Evolutionary conservation across 1,140 invertebrate genomes (phyloP).

Genomic region (Cotesia typhae): DNA sequence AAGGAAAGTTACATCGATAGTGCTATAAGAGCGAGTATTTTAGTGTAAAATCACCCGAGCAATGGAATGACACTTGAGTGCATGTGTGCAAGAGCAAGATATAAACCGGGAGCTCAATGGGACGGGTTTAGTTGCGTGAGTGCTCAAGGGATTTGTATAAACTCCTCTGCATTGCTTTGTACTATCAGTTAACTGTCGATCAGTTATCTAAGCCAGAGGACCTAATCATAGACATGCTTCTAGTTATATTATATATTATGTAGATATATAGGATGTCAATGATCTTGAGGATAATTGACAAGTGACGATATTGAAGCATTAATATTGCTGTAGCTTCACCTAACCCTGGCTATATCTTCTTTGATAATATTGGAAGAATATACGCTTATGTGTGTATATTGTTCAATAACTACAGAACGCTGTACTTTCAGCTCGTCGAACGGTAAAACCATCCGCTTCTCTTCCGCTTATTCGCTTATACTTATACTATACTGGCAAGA

Average conservation of each 20-base stretch:
- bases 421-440: constrained; percentile 3
- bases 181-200: background rate
- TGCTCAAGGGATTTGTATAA: no score
- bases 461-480: constrained; percentile 24
- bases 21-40: background rate
- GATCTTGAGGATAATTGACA: constrained; percentile 17
- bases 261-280: constrained; percentile 25
- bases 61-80: no score
- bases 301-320: background rate
- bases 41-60: no score
- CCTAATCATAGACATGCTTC: background rate
- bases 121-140: no score
- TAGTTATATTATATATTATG: background rate
- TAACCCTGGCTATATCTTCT: no score
- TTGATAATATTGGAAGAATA: no score
- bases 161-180: background rate
- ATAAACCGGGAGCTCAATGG: no score
- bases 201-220: background rate
- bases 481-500: no score
- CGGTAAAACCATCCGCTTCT: constrained; percentile 25
- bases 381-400: no score
- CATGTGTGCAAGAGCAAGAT: no score
- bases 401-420: background rate
- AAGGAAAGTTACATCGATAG: background rate
- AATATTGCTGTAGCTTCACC: background rate